Base-by-base conservation (phyloP, 1,140 invertebrate genomes). In the Trichonephila clavipes region DNA sequence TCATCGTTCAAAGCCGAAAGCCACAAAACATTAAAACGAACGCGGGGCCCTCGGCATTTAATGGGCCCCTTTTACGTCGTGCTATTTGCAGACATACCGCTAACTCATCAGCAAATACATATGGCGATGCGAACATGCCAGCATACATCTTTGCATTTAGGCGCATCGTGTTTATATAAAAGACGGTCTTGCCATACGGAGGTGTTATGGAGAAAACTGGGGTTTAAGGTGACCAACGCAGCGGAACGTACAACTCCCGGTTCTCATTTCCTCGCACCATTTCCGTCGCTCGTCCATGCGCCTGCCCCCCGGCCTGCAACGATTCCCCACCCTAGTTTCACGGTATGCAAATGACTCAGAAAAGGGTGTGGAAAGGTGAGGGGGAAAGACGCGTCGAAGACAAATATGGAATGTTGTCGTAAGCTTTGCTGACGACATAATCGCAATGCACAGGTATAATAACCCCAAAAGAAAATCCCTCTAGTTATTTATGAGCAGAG, bases 241-340 rank as follows among this genome's bases (percentile, higher is more conserved):
- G 77, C 90, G 90, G 90, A 92, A 92, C 90, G 62, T 21, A 28
- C 51, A 59, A 83, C 77, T 91, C 89, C 89, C 89, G 62, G 19
- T 92, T 92, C 90, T 92, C 90, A 92, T 92, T 92, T 92, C 90
- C 90, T 92, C 90, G 90, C 90, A n/a, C 90, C 90, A 92, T 92
- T 92, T 92, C 90, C 90, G 90, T 51, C 83, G 82, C 58, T 85
- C 81, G 21, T 44, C 18, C 77, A 66, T n/a, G 51, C 7, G 51
- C 51, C 51, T 51, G 24, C 89, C 51, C 59, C 58, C 58, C 88
- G 51, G 51, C 51, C 51, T 8, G 51, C 51, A 77, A 40, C 64
- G 16, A 77, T 83, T 61, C 85, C 85, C 34, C 58, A 62, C 87
- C 87, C 64, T 88, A 40, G 64, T 44, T 62, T 28, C 87, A 69